These are phyloP conservation scores for Idaea biselata DNA, from an alignment of 2,888 invertebrate genomes.

Conservation along the genomic window DNA sequence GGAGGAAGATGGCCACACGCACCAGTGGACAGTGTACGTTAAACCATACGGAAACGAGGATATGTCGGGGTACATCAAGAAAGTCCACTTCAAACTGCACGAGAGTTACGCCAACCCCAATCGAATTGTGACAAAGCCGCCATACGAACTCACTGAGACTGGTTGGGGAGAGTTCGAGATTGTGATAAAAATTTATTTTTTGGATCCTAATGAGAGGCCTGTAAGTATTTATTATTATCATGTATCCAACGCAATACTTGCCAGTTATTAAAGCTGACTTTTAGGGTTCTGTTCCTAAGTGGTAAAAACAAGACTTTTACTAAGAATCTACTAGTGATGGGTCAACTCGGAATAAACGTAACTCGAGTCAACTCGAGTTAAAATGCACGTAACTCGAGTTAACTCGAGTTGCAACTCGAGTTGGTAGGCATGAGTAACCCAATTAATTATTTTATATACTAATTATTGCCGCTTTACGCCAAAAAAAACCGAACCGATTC, in stretches of 20 bases:
- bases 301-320: too few species aligned
- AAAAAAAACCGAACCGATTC: too few species aligned
- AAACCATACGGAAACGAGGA: slow-evolving; percentile 96
- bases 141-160: slow-evolving; percentile 98
- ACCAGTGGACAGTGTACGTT: slow-evolving; percentile 98
- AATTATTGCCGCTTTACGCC: too few species aligned
- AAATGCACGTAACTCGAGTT: too few species aligned
- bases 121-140: slow-evolving; percentile 95
- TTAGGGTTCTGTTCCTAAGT: too few species aligned
- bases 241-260: background rate
- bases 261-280: too few species aligned
- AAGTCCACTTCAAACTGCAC: slow-evolving; percentile 97
- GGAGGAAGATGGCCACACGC: slow-evolving; percentile 98
- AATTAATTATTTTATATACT: too few species aligned
- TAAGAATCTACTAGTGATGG: too few species aligned
- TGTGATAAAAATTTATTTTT: slow-evolving; percentile 97
- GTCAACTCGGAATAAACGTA: too few species aligned
- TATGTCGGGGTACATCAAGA: slow-evolving; percentile 95
- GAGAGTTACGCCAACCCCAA: slow-evolving; percentile 98
- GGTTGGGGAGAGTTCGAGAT: slow-evolving; percentile 99
- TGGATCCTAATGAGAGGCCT: slow-evolving; percentile 96
- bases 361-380: too few species aligned
- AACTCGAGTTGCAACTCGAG: too few species aligned
- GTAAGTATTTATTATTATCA: slow-evolving; percentile 76
- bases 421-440: too few species aligned